phyloP scores from a whole-genome alignment of 2,888 invertebrate species.

The Baronia brevicornis region DNA sequence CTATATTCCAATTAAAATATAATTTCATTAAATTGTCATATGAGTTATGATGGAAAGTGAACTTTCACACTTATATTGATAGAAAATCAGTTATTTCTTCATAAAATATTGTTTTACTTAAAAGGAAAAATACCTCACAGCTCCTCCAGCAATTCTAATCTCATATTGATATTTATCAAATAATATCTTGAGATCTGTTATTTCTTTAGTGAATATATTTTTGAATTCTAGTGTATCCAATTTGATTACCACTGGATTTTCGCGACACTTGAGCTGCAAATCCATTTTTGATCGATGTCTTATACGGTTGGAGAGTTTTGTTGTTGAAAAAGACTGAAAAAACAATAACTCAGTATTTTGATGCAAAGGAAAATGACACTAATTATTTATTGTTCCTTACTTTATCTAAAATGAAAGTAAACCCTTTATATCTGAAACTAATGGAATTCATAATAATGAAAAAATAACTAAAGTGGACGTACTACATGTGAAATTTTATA shows the following conservation, averaged over 20 bases:
- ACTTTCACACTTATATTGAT: no score
- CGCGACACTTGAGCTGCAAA: conserved; percentile 52
- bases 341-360: conserved; percentile 5
- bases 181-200: conserved; percentile 79
- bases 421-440: no score
- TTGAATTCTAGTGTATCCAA: conserved; percentile 84
- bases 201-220: conserved; percentile 88
- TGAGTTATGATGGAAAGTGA: no score
- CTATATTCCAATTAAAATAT: no score
- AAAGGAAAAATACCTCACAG: conserved; percentile 80
- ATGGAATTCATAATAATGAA: no score
- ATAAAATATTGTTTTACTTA: no score
- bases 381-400: no score
- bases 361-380: no score
- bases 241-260: conserved; percentile 81
- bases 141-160: conserved; percentile 96
- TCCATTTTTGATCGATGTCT: conserved; percentile 42
- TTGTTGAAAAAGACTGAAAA: conserved; percentile 20
- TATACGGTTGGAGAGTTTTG: conserved; percentile 25
- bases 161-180: conserved; percentile 90
- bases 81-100: no score
- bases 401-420: background rate
- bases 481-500: no score
- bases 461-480: no score
- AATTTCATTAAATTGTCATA: no score